phyloP scores from a whole-genome alignment of 1,140 invertebrate genomes.

The Drosophila erecta region DNA sequence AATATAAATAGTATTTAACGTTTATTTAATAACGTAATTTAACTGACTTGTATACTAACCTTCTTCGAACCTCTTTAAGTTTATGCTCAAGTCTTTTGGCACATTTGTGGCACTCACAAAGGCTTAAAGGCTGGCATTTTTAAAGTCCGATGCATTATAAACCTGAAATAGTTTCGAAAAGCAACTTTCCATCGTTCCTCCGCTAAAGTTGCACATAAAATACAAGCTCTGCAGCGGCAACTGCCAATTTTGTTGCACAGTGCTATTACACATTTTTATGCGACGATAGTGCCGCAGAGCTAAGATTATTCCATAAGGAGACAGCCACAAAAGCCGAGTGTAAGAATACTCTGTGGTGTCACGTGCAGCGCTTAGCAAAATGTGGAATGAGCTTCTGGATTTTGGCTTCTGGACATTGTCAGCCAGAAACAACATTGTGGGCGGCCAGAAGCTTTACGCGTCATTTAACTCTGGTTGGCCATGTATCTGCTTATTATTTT shows the following conservation, averaged over 20 bases:
- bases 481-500: constrained; percentile 54
- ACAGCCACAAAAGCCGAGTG: constrained; percentile 15
- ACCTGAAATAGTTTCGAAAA: too few species aligned
- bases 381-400: constrained; percentile 36
- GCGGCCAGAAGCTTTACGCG: constrained; percentile 36
- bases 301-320: constrained; percentile 30
- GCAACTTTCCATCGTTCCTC: not conserved
- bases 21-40: too few species aligned
- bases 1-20: too few species aligned
- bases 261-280: constrained; percentile 29
- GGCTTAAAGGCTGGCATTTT: too few species aligned
- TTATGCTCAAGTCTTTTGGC: too few species aligned
- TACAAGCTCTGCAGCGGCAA: not conserved
- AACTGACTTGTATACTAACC: too few species aligned
- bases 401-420: constrained; percentile 34
- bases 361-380: constrained; percentile 63
- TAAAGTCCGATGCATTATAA: too few species aligned
- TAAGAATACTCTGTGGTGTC: constrained; percentile 30
- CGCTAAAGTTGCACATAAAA: not conserved
- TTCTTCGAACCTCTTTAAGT: too few species aligned
- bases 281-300: not conserved
- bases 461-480: constrained; percentile 39
- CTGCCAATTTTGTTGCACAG: constrained; percentile 22
- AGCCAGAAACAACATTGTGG: constrained; percentile 39
- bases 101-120: too few species aligned